These are phyloP conservation scores for Calliopum simillimum DNA, from an alignment of 2,888 invertebrate genomes.

Conservation along the genomic window DNA sequence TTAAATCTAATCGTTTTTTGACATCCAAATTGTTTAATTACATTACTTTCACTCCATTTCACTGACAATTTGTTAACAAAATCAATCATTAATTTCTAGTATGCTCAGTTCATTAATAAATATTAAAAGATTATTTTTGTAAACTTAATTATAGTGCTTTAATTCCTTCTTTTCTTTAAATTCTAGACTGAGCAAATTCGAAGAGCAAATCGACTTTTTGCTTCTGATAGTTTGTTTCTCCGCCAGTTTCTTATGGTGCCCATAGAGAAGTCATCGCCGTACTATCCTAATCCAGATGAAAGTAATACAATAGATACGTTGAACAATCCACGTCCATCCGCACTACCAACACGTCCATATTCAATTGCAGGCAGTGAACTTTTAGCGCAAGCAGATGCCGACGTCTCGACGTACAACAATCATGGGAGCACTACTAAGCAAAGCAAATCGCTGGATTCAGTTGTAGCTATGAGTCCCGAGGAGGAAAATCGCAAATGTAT, in stretches of 20 bases:
- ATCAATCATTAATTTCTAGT: background rate
- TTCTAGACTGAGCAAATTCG: slow-evolving; percentile 94
- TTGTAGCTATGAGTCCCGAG: slow-evolving; percentile 73
- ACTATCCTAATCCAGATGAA: slow-evolving; percentile 71
- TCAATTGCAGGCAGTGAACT: slow-evolving; percentile 69
- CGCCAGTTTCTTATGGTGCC: slow-evolving; percentile 90
- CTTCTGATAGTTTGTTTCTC: slow-evolving; percentile 92
- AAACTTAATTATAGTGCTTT: background rate
- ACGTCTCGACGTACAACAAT: slow-evolving; percentile 51
- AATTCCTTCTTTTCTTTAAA: slow-evolving; percentile 53
- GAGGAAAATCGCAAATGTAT: slow-evolving; percentile 81
- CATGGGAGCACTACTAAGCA: slow-evolving; percentile 58
- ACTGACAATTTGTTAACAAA: background rate
- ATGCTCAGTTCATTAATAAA: background rate
- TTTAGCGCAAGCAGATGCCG: slow-evolving; percentile 55
- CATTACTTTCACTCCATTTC: too few relatives aligned
- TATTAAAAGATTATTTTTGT: background rate
- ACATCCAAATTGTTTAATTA: too few relatives aligned
- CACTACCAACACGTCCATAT: slow-evolving; percentile 70
- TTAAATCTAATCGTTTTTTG: too few relatives aligned
- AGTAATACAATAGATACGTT: slow-evolving; percentile 43
- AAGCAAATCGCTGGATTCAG: slow-evolving; percentile 69
- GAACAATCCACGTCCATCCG: slow-evolving; percentile 52
- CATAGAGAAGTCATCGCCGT: slow-evolving; percentile 75
- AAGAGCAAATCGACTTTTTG: slow-evolving; percentile 90